Percentiles rank a stretch among this genome's conserved stretches.
These are phyloP conservation scores for Orthochromis indermauri DNA, from an alignment of 2,113 vertebrate genomes.

Conservation along the genomic window DNA sequence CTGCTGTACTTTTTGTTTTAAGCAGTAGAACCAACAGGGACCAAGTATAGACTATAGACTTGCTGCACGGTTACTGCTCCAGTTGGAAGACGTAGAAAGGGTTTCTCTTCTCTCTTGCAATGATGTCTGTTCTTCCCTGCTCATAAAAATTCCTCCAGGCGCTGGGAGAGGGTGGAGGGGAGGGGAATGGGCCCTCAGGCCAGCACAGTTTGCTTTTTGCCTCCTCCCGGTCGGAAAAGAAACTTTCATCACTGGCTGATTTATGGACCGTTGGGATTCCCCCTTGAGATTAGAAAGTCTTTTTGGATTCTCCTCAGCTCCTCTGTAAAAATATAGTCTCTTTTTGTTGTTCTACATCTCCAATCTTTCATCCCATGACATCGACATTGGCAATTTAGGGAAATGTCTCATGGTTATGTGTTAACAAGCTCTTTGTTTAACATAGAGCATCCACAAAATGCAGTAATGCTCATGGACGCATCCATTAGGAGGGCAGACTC, in stretches of 20 bases:
- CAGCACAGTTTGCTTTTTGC: slow-evolving; percentile 61
- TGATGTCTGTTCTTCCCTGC: slow-evolving; percentile 41
- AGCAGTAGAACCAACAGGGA: background rate
- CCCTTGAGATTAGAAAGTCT: slow-evolving; percentile 63
- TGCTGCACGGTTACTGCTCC: background rate
- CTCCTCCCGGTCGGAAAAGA: slow-evolving; percentile 63
- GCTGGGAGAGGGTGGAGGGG: slow-evolving; percentile 29
- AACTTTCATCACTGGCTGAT: slow-evolving; percentile 76
- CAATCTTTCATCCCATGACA: slow-evolving; percentile 6
- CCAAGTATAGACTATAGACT: background rate
- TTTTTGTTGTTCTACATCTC: slow-evolving; percentile 56
- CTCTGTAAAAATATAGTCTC: slow-evolving; percentile 52
- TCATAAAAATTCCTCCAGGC: slow-evolving; percentile 68
- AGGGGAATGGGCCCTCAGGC: slow-evolving; percentile 28
- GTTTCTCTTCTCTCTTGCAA: slow-evolving; percentile 20
- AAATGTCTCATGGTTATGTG: slow-evolving; percentile 20
- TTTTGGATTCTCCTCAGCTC: slow-evolving; percentile 59
- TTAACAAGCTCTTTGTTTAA: background rate
- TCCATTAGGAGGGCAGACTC: background rate
- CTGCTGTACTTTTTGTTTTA: background rate
- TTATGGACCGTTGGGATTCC: slow-evolving; percentile 63
- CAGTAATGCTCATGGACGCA: background rate
- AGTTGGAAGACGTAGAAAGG: background rate
- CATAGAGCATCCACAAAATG: background rate
- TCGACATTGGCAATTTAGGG: background rate